Conservation (phyloP, 1,140 invertebrate species). For the Drosophila auraria region DNA sequence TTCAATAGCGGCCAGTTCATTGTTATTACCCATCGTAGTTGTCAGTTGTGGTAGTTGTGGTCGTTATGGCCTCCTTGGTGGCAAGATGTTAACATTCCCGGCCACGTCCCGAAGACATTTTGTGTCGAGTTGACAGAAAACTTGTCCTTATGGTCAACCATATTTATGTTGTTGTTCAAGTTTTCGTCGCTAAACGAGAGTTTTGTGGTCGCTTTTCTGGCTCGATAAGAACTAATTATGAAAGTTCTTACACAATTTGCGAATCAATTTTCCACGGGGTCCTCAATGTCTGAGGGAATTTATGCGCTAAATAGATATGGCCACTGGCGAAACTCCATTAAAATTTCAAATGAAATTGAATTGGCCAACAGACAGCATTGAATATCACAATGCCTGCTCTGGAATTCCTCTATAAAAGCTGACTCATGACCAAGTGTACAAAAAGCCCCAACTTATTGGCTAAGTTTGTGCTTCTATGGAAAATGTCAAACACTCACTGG, state of each 20-base stretch:
- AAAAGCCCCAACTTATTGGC: constrained; percentile 10
- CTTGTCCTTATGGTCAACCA: constrained; percentile 45
- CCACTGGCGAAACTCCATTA: constrained; percentile 28
- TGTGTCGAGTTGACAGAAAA: constrained; percentile 53
- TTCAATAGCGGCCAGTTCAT: constrained; percentile 37
- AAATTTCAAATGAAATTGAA: constrained; percentile 44
- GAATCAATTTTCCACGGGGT: constrained; percentile 17
- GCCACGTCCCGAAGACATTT: constrained; percentile 43
- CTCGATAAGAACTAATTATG: constrained; percentile 54
- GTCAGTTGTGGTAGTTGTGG: constrained; percentile 31
- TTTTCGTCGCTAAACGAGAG: constrained; percentile 40
- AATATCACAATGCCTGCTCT: constrained; percentile 13
- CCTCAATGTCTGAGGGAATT: constrained; percentile 9
- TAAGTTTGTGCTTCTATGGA: constrained; percentile 5
- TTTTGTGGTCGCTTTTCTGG: constrained; percentile 38
- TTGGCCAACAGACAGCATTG: constrained; percentile 5
- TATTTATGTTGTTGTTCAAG: constrained; percentile 47
- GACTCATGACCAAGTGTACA: constrained; percentile 25
- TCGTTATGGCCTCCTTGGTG: constrained; percentile 14
- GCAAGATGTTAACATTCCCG: constrained; percentile 31
- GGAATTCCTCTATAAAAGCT: constrained; percentile 19
- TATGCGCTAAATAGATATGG: constrained; percentile 19
- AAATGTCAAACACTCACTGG: constrained; percentile 40
- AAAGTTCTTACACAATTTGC: constrained; percentile 35
- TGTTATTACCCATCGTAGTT: constrained; percentile 36